Evolutionary conservation across 92 coral and sea anemone species (phyloP), one percentile per base, ranked within the genome.

Genomic region (Epizoanthus scotinus): DNA sequence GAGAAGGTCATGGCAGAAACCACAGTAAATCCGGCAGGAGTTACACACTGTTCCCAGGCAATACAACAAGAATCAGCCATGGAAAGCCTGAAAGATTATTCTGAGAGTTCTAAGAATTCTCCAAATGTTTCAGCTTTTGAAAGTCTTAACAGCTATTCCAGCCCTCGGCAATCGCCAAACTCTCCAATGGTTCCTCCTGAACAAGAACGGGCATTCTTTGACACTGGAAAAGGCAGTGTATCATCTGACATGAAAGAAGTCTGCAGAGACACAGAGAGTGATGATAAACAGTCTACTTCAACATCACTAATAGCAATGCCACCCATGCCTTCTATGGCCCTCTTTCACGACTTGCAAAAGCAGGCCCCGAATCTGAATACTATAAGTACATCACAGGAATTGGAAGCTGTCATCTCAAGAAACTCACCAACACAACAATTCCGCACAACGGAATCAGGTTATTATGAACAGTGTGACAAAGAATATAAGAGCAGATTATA

Each of bases 291-390:
- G 12, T 21, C 55, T n/a, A 54, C 34, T 75, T 60, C 54, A 12
- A 13, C 68, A 21, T 75, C 44, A 27, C 60, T 22, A 53, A 73
- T 20, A 4, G 1, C 6, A 3, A 78, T 90, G 28, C 94, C 95
- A 40, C 88, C 86, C 27, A 91, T 89, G 17, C 97, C 98, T 22
- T 87, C 94, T 0, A 82, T 86, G 12, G 60, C 62, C 54, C 69
- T 87, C 70, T 90, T 84, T 25, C 82, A 56, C 54, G 65, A 86
- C 64, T 77, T 87, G 67, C 25, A 19, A 40, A 40, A 22, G 36
- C 21, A 75, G n/a, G 67, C 25, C 47, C 81, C 81, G 59, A 34
- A 58, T 73, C 66, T 73, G 52, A 58, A 18, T 55, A 65, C 65
- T 3, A 40, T 55, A 28, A 29, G 22, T 8, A 55, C 65, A 55